Evolutionary conservation across 2,888 invertebrate genomes (phyloP), one percentile per base, ranked within the genome.

Genomic region (Caenorhabditis zanzibari): DNA sequence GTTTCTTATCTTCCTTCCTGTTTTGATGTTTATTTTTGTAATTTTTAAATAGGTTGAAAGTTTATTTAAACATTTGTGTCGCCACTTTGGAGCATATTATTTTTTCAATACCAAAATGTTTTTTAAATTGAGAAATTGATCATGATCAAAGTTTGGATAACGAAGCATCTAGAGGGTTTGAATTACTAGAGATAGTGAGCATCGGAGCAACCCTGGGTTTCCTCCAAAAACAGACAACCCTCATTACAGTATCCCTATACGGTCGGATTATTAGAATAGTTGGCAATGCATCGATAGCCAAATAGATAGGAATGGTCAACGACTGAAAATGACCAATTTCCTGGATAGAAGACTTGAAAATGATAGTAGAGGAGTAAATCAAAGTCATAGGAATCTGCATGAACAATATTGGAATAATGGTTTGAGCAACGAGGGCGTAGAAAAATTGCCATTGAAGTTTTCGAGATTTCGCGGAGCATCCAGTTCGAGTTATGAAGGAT

Each of bases 391-490:
- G 61, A 22, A 52, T 35, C 12, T 63, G 61, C 74, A 74, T 41
- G 12, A 74, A 63, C 0, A 63, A 26, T 10, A 74, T 63, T 26
- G 61, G 61, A 24, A 74, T 74, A 6, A 38, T 24, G 5, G 74
- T 54, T n/a, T 74, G 61, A 26, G 54, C 16, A 4, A 64, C 49
- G 3, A 74, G 52, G 2, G 74, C 74, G 26, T 32, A 74, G 61
- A 74, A 74, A 6, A 74, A 32, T 49, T 75, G 74, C 63, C 64
- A 49, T 44, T 76, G 75, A 12, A 76, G 66, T 6, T 26, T 22
- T 49, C 35, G 32, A 4, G 6, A 19, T 14, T 22, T 58, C 14
- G 56, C 12, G 10, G 64, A 58, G 26, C 26, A 26, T 3, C 7
- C 22, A 9, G 26, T 12, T 16, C 41, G 24, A 4, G 7, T 64